Evolutionary conservation across 2,113 vertebrate species (phyloP), one percentile per base, ranked within the genome.

Genomic region (Oryzias curvinotus): DNA sequence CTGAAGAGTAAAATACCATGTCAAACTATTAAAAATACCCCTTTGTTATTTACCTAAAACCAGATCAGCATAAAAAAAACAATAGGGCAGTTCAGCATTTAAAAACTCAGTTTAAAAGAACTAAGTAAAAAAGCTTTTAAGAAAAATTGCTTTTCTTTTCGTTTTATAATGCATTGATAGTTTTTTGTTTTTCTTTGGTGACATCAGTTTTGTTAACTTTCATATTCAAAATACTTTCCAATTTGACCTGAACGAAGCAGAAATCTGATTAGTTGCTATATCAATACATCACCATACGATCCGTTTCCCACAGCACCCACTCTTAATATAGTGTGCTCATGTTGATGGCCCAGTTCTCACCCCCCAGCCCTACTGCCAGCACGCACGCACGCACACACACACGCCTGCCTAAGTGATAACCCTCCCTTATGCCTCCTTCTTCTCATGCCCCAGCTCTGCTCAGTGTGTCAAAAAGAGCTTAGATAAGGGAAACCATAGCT

Each of bases 401-500:
- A 47, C 25, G 28, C 48, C 23, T 0, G 43, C 21, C 21, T 36
- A 49, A 51, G 50, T 36, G 25, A 2, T 25, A 50, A 1, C 48
- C 51, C 63, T 52, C 53, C 69, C 51, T 28, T 48, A 1, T 62
- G 42, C 43, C 58, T 23, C 51, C 44, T 50, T 57, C 74, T 45
- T 58, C 77, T 54, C 65, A 82, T 68, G 68, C 76, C 71, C 65
- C 77, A 65, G 59, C 78, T 86, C 68, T 57, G 68, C 79, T 85
- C 71, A 69, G 76, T 75, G 68, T 80, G 65, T 83, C 69, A 78
- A 85, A 87, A 75, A 79, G 67, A 86, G 83, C 87, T 89, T 77
- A 80, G 80, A 86, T 73, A 75, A 85, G 82, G 80, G 80, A 86
- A 89, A 89, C 80, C 52, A 47, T 82, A 85, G 78, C 85, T 82